phyloP scores from a whole-genome alignment of 2,888 invertebrate species.

The Euzophera pinguis region DNA sequence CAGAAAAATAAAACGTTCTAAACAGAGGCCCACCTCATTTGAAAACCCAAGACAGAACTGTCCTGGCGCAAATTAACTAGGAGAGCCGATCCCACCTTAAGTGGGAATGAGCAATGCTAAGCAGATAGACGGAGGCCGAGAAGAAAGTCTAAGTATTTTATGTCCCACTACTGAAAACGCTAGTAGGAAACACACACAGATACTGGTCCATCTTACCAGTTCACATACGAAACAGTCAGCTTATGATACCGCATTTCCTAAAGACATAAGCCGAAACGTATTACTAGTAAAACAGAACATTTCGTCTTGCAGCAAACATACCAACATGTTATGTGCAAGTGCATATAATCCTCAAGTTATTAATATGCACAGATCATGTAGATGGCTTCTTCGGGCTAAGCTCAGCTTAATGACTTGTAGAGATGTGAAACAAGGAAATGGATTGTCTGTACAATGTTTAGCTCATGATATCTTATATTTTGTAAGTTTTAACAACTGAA shows the following conservation, averaged over 20 bases:
- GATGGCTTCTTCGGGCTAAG: slow-evolving; percentile 50
- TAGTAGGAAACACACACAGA: neutral
- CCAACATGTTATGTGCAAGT: slow-evolving; percentile 26
- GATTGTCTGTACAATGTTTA: neutral
- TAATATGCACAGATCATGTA: slow-evolving; percentile 67
- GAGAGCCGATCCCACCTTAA: too few relatives aligned
- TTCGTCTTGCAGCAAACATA: slow-evolving; percentile 16
- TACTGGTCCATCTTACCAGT: neutral
- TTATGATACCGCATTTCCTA: slow-evolving; percentile 1
- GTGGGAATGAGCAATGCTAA: too few relatives aligned
- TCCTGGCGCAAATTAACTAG: too few relatives aligned
- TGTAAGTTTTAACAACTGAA: too few relatives aligned
- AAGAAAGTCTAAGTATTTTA: too few relatives aligned
- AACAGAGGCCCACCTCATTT: too few relatives aligned
- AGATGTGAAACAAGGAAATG: slow-evolving; percentile 26
- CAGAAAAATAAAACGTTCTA: too few relatives aligned
- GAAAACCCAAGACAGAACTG: too few relatives aligned
- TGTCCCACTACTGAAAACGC: neutral
- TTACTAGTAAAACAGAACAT: slow-evolving; percentile 7
- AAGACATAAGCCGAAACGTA: slow-evolving; percentile 6
- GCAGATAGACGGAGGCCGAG: too few relatives aligned
- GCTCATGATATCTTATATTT: too few relatives aligned
- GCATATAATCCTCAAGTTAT: slow-evolving; percentile 44
- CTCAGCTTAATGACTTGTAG: slow-evolving; percentile 42
- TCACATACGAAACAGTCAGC: neutral